Evolutionary conservation across 2,888 invertebrate species (phyloP).

Genomic region (Myathropa florea): DNA sequence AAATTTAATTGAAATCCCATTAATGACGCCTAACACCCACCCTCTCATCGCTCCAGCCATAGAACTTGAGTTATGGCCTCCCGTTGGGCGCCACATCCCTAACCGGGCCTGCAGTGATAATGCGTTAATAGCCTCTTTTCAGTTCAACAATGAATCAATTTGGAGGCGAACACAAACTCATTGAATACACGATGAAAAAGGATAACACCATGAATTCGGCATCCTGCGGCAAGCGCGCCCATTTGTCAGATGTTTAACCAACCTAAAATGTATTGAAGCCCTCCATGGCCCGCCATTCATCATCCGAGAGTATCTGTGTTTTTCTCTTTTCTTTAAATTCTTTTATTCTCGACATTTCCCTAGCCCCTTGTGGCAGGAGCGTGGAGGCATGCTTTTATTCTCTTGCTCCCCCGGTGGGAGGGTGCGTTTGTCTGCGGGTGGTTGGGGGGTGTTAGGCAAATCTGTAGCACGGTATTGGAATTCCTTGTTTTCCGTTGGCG

Average conservation of each 20-base stretch:
- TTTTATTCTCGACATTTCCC: background rate
- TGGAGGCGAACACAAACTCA: slow-evolving; percentile 22
- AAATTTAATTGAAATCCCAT: slow-evolving; percentile 29
- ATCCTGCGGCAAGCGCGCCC: slow-evolving; percentile 11
- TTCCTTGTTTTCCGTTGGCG: slow-evolving; percentile 23
- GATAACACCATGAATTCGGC: slow-evolving; percentile 34
- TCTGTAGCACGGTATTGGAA: slow-evolving; percentile 30
- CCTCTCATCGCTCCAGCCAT: background rate
- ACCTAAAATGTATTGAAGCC: slow-evolving; percentile 36
- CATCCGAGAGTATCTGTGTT: slow-evolving; percentile 22
- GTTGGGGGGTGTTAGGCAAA: slow-evolving; percentile 7
- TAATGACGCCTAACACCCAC: background rate
- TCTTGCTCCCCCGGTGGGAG: background rate
- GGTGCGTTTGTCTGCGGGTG: background rate
- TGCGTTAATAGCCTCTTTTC: slow-evolving; percentile 35
- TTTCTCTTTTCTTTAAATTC: slow-evolving; percentile 5
- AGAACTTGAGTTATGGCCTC: slow-evolving; percentile 16
- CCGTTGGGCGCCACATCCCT: background rate
- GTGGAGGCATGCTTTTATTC: background rate
- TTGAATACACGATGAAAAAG: slow-evolving; percentile 29
- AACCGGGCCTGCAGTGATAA: background rate
- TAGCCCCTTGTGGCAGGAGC: background rate
- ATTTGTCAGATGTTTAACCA: slow-evolving; percentile 56
- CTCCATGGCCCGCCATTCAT: slow-evolving; percentile 36
- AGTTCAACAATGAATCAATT: slow-evolving; percentile 44